Conservation (phyloP, 2,113 vertebrate species). For the Rhea americana region DNA sequence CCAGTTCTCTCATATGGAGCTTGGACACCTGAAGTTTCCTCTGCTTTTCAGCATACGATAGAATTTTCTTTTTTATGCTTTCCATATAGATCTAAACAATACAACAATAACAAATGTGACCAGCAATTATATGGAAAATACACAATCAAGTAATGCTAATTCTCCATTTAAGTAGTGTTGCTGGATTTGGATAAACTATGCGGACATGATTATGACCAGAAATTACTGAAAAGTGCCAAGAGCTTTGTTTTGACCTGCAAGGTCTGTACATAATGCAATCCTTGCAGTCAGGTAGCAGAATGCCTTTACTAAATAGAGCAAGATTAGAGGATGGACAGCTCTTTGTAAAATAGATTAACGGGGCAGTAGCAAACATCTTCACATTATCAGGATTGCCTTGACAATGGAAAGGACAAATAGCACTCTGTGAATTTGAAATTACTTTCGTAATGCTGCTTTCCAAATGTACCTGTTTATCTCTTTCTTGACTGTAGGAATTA, state of each 20-base stretch:
- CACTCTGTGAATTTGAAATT: slow-evolving; percentile 3
- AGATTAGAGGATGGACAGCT: slow-evolving; percentile 2
- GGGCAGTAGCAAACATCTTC: not conserved
- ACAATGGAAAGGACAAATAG: not conserved
- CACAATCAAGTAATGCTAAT: not conserved
- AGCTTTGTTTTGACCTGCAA: not conserved
- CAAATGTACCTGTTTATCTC: not conserved
- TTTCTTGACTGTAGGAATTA: slow-evolving; percentile 11
- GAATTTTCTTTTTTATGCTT: not conserved
- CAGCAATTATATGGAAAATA: not conserved
- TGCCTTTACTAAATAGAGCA: not conserved
- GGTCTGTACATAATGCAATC: not conserved
- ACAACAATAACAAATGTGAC: not conserved
- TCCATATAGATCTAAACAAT: not conserved
- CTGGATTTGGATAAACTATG: not conserved
- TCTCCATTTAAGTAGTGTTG: accelerated
- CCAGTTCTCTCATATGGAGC: not conserved
- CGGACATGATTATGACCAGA: not conserved
- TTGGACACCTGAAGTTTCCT: not conserved
- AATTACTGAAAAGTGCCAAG: not conserved
- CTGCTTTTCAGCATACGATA: not conserved
- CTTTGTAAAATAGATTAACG: not conserved
- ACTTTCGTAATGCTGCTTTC: not conserved
- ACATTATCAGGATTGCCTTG: not conserved
- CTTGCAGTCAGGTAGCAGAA: not conserved